Percentiles rank a stretch among this genome's conserved stretches.
phyloP scores from a whole-genome alignment of 2,797 vertebrate genomes.

The Anniella stebbinsi region DNA sequence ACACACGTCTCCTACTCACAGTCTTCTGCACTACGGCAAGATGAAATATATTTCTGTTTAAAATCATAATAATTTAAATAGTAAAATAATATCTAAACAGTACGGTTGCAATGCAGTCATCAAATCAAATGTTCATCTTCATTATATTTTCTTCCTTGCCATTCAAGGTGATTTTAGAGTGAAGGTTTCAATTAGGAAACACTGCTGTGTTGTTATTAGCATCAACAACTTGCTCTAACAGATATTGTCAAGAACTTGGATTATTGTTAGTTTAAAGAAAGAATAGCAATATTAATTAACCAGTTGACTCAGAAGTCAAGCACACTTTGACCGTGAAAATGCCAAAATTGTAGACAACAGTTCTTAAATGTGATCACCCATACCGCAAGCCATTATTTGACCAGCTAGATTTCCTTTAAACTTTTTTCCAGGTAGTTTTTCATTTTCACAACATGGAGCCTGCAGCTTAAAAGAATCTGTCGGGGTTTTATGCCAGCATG shows the following conservation, averaged over 20 bases:
- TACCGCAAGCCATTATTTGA: not conserved
- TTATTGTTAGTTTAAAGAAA: not conserved
- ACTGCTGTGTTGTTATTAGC: not conserved
- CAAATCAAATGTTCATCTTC: not conserved
- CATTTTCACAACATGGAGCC: conserved; percentile 21
- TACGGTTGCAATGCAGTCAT: not conserved
- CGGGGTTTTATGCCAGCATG: not conserved
- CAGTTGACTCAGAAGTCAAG: conserved; percentile 21
- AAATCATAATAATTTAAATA: no score
- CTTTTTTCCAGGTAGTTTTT: not conserved
- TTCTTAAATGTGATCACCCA: not conserved
- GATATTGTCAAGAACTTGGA: not conserved
- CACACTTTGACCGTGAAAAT: conserved; percentile 5
- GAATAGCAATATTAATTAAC: not conserved
- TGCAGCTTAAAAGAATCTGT: conserved; percentile 17
- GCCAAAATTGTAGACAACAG: conserved; percentile 4
- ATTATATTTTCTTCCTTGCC: not conserved
- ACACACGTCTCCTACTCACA: no score
- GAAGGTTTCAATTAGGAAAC: not conserved
- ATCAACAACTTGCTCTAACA: not conserved
- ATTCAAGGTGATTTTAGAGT: not conserved
- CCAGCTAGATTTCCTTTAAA: conserved; percentile 6
- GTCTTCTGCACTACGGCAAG: no score
- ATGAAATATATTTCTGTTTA: no score
- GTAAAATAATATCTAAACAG: not conserved